Conservation (phyloP, 2,797 vertebrate genomes). For the Bradypodion pumilum region DNA sequence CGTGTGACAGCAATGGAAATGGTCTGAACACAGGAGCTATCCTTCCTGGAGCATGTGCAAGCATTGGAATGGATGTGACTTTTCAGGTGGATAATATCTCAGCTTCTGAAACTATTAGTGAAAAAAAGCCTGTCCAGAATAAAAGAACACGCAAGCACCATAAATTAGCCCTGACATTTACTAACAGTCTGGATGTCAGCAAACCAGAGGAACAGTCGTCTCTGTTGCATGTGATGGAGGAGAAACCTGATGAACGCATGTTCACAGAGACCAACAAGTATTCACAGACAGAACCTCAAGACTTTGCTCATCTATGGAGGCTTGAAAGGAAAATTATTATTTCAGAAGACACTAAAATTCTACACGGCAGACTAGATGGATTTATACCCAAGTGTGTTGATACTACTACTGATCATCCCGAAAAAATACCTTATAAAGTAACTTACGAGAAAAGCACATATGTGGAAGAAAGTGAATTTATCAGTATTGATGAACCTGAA, state of each 20-base stretch:
- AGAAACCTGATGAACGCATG: neutral
- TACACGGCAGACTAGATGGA: conserved; percentile 77
- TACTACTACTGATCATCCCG: conserved; percentile 65
- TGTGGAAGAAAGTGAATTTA: conserved; percentile 90
- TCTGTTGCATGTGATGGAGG: conserved; percentile 41
- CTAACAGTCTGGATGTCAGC: conserved; percentile 64
- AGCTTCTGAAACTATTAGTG: conserved; percentile 55
- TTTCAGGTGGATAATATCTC: conserved; percentile 38
- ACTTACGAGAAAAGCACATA: conserved; percentile 90
- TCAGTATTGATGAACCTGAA: conserved; percentile 76
- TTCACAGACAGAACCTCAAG: conserved; percentile 89
- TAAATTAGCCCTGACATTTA: conserved; percentile 86
- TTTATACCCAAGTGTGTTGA: conserved; percentile 80
- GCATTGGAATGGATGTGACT: conserved; percentile 32
- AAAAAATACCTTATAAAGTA: conserved; percentile 85
- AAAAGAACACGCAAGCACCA: conserved; percentile 79
- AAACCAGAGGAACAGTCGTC: conserved; percentile 35
- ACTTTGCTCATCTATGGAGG: conserved; percentile 92
- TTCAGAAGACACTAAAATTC: conserved; percentile 69
- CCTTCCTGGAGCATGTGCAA: conserved; percentile 42
- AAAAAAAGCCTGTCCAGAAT: conserved; percentile 75
- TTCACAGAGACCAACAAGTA: conserved; percentile 38
- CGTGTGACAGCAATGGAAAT: conserved; percentile 39
- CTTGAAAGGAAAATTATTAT: conserved; percentile 77
- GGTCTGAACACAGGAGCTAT: conserved; percentile 30